Conservation (phyloP, 2,888 invertebrate genomes). For the Creontiades dilutus region DNA sequence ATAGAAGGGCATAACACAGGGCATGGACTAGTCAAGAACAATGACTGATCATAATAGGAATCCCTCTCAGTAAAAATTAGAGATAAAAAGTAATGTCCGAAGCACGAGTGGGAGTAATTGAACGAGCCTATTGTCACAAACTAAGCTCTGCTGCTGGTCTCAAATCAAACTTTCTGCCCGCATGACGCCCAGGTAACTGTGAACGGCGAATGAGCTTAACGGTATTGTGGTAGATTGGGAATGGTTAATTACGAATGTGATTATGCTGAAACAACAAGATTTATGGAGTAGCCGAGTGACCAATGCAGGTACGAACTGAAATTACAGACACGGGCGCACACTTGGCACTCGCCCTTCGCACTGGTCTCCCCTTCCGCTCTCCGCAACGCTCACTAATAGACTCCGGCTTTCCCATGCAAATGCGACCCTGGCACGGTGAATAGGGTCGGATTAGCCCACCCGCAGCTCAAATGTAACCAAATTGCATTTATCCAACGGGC, state of each 20-base stretch:
- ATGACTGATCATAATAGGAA: too few species aligned
- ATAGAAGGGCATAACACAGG: too few species aligned
- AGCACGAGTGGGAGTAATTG: not conserved
- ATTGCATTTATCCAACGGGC: constrained; percentile 70
- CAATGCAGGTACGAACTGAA: constrained; percentile 60
- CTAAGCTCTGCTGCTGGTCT: not conserved
- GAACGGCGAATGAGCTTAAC: constrained; percentile 26
- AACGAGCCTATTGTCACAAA: not conserved
- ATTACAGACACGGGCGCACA: constrained; percentile 63
- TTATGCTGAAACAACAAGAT: constrained; percentile 66
- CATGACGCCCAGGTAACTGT: not conserved
- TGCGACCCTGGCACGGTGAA: constrained; percentile 65
- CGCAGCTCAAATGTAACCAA: constrained; percentile 71
- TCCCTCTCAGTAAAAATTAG: too few species aligned
- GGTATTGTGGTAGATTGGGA: constrained; percentile 56
- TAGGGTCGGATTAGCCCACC: constrained; percentile 68
- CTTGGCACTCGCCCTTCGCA: constrained; percentile 56
- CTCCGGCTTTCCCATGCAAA: constrained; percentile 70
- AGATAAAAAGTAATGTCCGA: too few species aligned
- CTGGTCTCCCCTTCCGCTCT: constrained; percentile 17
- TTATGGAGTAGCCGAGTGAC: constrained; percentile 54
- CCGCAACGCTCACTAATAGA: constrained; percentile 61
- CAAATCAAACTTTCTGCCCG: not conserved
- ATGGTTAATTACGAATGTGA: constrained; percentile 58
- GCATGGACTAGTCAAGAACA: too few species aligned